phyloP scores from a whole-genome alignment of 2,888 invertebrate species.

The Eristalis pertinax region DNA sequence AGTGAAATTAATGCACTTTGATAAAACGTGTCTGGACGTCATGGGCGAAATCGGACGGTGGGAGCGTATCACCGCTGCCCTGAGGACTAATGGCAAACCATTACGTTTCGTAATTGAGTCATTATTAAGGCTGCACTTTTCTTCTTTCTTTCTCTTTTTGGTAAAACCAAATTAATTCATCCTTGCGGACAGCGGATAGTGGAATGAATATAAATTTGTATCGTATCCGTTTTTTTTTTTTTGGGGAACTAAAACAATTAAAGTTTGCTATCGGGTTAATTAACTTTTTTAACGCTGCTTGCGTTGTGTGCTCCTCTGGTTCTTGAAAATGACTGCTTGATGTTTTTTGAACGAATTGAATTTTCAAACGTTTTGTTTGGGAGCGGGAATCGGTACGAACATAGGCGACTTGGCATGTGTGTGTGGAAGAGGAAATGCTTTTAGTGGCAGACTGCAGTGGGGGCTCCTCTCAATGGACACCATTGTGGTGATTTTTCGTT shows the following conservation, averaged over 20 bases:
- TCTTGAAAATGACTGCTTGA: neutral
- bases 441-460: too few species aligned
- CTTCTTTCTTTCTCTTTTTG: neutral
- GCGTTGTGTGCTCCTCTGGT: neutral
- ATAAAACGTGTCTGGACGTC: slow-evolving; percentile 38
- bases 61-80: neutral
- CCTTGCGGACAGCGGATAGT: slow-evolving; percentile 7
- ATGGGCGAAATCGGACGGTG: neutral
- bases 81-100: slow-evolving; percentile 36
- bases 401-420: neutral
- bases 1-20: slow-evolving; percentile 57
- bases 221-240: neutral
- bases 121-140: slow-evolving; percentile 30
- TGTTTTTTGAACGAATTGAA: neutral
- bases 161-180: slow-evolving; percentile 29
- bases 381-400: too few species aligned
- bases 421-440: neutral
- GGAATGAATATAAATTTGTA: slow-evolving; percentile 12
- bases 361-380: neutral
- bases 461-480: too few species aligned
- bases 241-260: neutral
- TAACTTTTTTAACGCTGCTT: neutral
- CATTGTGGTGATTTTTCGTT: too few species aligned
- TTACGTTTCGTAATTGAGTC: slow-evolving; percentile 40
- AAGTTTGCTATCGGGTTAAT: neutral